Conservation (phyloP, 2,113 vertebrate species). For the Takifugu bimaculatus region DNA sequence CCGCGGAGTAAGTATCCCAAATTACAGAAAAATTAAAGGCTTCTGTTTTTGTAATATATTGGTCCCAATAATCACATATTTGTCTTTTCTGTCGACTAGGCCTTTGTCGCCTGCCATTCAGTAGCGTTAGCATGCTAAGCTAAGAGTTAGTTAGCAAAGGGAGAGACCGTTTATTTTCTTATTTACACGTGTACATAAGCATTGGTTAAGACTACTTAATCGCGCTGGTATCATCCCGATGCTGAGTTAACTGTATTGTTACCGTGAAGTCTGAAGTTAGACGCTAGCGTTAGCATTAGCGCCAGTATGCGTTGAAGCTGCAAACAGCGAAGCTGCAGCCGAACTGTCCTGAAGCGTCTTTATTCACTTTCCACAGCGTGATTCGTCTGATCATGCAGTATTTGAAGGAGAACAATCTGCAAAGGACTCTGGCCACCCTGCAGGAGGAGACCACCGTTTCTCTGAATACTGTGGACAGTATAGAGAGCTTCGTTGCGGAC, state of each 20-base stretch:
- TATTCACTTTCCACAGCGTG: constrained; percentile 73
- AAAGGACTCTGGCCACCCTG: constrained; percentile 85
- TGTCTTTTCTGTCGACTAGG: neutral
- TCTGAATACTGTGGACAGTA: constrained; percentile 96
- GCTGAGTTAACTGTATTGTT: too few species aligned
- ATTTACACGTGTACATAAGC: too few species aligned
- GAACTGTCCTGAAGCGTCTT: neutral
- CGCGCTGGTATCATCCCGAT: too few species aligned
- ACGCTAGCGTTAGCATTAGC: neutral
- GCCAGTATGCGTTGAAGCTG: too few species aligned
- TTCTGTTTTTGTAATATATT: rapidly evolving
- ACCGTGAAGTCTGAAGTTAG: neutral
- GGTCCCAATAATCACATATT: rapidly evolving
- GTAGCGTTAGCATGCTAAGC: constrained; percentile 25
- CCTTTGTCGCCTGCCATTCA: constrained; percentile 1
- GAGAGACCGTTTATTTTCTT: too few species aligned
- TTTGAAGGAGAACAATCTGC: constrained; percentile 93
- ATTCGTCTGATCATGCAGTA: constrained; percentile 99
- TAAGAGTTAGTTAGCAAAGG: constrained; percentile 24
- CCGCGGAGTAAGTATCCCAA: constrained; percentile 71
- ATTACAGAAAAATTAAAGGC: rapidly evolving
- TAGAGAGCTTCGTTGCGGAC: constrained; percentile 96
- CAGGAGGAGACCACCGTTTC: constrained; percentile 97
- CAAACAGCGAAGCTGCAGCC: neutral
- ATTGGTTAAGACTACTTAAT: too few species aligned